A percentile compares a stretch with the other conserved stretches of the same genome.
Conservation (phyloP, 2,888 invertebrate species). For the Sepiola atlantica region DNA sequence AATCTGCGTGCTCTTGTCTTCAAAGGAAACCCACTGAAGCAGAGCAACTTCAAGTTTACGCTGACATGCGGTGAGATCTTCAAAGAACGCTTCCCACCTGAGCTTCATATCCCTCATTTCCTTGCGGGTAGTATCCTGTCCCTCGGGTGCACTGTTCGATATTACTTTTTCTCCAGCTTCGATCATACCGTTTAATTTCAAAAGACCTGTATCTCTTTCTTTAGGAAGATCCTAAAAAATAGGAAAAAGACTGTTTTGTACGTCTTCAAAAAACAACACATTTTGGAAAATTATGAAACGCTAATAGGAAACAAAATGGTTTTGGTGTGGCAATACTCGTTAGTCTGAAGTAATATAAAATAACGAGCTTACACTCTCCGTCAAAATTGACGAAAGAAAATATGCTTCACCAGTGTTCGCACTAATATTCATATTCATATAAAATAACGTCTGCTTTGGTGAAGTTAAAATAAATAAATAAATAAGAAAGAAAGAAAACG, state of each 20-base stretch:
- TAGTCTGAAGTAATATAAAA: too few relatives aligned
- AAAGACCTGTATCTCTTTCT: conserved; percentile 89
- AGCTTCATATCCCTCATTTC: conserved; percentile 87
- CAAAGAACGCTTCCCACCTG: conserved; percentile 90
- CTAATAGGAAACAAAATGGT: background rate
- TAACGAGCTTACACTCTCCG: too few relatives aligned
- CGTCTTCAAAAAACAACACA: background rate
- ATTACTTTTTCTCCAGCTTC: conserved; percentile 90
- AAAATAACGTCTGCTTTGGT: too few relatives aligned
- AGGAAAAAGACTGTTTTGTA: background rate
- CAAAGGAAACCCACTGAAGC: conserved; percentile 94
- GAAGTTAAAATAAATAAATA: too few relatives aligned
- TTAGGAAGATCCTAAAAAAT: conserved; percentile 75
- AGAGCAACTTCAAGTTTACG: conserved; percentile 89
- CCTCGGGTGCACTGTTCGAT: conserved; percentile 92
- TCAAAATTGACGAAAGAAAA: too few relatives aligned
- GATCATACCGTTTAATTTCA: conserved; percentile 84
- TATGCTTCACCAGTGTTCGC: too few relatives aligned
- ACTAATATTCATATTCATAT: too few relatives aligned
- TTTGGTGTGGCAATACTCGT: too few relatives aligned
- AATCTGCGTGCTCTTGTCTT: conserved; percentile 87
- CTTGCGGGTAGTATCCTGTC: conserved; percentile 90
- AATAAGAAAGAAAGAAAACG: too few relatives aligned
- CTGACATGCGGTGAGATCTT: conserved; percentile 87
- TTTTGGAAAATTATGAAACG: background rate